phyloP scores from a whole-genome alignment of 2,888 invertebrate species.

The Ditula angustiorana region DNA sequence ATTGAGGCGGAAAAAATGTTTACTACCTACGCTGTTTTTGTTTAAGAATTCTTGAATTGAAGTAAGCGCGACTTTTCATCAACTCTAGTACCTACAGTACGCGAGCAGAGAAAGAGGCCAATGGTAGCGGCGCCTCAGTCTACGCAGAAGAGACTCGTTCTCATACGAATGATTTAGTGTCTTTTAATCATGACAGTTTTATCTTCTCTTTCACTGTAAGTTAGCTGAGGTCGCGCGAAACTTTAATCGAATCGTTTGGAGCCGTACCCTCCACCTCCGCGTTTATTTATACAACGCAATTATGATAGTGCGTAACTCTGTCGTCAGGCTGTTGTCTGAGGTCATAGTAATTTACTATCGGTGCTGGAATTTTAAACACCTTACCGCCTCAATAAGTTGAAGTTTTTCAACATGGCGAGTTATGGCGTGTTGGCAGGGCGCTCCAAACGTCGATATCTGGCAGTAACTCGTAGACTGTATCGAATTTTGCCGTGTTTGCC shows the following conservation, averaged over 20 bases:
- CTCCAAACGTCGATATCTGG: neutral
- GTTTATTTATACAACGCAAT: neutral
- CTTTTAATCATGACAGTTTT: too few species aligned
- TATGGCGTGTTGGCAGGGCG: neutral
- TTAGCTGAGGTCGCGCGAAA: neutral
- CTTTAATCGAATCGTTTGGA: neutral
- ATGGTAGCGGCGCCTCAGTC: too few species aligned
- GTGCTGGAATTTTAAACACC: neutral
- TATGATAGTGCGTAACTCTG: neutral
- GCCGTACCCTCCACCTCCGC: too few species aligned
- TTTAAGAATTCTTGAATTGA: neutral
- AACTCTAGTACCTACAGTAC: too few species aligned
- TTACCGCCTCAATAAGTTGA: neutral
- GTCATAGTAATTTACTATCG: neutral
- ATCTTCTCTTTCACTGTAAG: too few species aligned
- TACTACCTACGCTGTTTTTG: neutral
- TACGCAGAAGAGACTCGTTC: too few species aligned
- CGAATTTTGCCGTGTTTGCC: neutral
- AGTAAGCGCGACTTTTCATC: too few species aligned
- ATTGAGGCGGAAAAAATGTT: slow-evolving; percentile 22
- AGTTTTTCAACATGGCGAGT: neutral
- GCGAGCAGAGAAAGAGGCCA: too few species aligned
- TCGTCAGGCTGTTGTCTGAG: neutral
- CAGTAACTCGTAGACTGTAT: neutral
- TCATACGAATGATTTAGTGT: too few species aligned